These are phyloP conservation scores for Prinia subflava DNA, from an alignment of 2,113 vertebrate genomes.

Conservation along the genomic window DNA sequence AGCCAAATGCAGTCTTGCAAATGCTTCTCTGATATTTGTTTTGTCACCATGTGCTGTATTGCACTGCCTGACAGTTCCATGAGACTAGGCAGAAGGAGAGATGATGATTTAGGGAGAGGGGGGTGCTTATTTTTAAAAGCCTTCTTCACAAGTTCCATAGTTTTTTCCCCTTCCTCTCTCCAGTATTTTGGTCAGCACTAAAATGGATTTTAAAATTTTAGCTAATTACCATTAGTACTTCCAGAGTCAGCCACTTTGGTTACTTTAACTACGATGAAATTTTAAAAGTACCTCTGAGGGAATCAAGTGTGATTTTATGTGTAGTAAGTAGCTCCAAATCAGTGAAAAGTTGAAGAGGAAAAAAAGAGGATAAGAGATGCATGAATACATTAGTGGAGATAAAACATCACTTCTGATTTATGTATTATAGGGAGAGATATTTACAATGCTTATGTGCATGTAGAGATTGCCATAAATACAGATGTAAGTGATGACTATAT, in stretches of 20 bases:
- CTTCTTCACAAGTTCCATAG: not conserved
- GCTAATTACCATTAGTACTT: not conserved
- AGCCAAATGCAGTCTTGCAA: not conserved
- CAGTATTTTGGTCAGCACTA: not conserved
- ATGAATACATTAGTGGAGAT: not conserved
- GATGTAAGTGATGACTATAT: not conserved
- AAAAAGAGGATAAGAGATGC: not conserved
- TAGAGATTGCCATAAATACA: not conserved
- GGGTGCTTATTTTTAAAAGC: not conserved
- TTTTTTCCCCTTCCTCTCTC: accelerated
- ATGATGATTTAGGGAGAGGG: not conserved
- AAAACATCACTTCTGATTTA: not conserved
- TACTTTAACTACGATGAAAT: not conserved
- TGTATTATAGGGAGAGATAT: not conserved
- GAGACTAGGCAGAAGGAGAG: not conserved
- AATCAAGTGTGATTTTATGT: not conserved
- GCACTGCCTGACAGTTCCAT: not conserved
- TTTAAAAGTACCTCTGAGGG: not conserved
- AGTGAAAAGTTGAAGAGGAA: not conserved
- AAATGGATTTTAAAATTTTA: not conserved
- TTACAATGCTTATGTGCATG: not conserved
- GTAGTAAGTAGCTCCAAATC: not conserved
- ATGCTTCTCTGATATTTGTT: not conserved
- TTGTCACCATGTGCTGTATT: not conserved
- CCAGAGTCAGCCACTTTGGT: not conserved